Conservation (phyloP, 2,113 vertebrate species). For the Tragelaphus buxtoni region DNA sequence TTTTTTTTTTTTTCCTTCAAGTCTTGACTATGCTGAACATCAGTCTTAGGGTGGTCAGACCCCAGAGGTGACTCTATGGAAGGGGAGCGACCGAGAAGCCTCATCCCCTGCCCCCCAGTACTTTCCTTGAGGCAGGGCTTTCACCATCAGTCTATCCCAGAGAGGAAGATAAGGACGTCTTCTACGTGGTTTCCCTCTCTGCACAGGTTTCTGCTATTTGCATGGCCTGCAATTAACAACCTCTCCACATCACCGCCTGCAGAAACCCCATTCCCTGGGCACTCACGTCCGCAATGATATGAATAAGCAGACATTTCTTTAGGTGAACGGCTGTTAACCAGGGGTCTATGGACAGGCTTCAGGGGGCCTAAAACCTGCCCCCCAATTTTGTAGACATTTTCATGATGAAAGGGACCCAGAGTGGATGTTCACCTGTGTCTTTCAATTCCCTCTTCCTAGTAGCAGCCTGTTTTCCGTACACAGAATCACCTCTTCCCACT, state of each 20-base stretch:
- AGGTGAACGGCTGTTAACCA: background rate
- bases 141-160: no score
- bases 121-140: background rate
- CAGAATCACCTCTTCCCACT: background rate
- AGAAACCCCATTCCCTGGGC: background rate
- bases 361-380: background rate
- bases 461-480: background rate
- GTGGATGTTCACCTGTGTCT: background rate
- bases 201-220: background rate
- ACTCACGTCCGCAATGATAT: background rate
- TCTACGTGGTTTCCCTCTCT: background rate
- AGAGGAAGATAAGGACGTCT: background rate
- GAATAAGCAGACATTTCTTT: background rate
- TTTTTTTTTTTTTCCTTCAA: no score
- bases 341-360: background rate
- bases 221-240: background rate
- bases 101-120: rapidly evolving
- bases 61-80: background rate
- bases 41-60: background rate
- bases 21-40: background rate
- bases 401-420: background rate
- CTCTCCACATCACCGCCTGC: background rate
- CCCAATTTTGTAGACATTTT: background rate
- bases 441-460: background rate
- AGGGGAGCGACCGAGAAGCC: background rate